A percentile compares a stretch with the other conserved stretches of the same genome.
Conservation (phyloP, 2,113 vertebrate species). For the Poeciliopsis occidentalis region DNA sequence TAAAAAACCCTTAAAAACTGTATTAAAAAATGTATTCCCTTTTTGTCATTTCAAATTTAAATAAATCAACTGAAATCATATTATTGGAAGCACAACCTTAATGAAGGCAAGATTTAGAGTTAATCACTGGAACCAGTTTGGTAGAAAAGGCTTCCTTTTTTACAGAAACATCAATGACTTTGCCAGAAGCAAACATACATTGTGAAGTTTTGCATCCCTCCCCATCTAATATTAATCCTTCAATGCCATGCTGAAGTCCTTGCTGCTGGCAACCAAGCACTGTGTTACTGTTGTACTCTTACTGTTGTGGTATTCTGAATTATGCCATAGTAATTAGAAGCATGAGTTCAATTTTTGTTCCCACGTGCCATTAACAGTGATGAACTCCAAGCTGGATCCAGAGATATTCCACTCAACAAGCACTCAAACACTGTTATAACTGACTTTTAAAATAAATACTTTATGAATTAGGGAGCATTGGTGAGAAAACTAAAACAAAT, state of each 20-base stretch:
- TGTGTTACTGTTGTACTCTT: not conserved
- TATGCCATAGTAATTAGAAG: not conserved
- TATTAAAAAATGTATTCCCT: no score
- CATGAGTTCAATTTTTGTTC: not conserved
- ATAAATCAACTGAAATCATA: no score
- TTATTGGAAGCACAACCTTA: no score
- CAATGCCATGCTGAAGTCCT: not conserved
- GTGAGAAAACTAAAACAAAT: not conserved
- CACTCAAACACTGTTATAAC: not conserved
- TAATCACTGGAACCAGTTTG: not conserved
- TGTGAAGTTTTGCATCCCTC: not conserved
- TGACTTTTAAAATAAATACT: no score
- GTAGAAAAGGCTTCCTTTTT: not conserved
- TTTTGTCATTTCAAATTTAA: no score
- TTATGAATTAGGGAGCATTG: not conserved
- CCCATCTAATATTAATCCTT: slow-evolving; percentile 1
- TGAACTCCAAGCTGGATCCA: not conserved
- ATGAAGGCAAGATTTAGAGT: not conserved
- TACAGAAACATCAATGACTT: not conserved
- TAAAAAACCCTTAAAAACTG: no score
- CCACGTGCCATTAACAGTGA: not conserved
- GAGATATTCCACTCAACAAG: not conserved
- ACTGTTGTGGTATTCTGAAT: not conserved
- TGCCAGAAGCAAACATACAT: not conserved
- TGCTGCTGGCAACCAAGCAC: slow-evolving; percentile 2